A percentile compares a stretch with the other conserved stretches of the same genome.
These are phyloP conservation scores for Nephila pilipes DNA, from an alignment of 1,140 invertebrate species.

Conservation along the genomic window DNA sequence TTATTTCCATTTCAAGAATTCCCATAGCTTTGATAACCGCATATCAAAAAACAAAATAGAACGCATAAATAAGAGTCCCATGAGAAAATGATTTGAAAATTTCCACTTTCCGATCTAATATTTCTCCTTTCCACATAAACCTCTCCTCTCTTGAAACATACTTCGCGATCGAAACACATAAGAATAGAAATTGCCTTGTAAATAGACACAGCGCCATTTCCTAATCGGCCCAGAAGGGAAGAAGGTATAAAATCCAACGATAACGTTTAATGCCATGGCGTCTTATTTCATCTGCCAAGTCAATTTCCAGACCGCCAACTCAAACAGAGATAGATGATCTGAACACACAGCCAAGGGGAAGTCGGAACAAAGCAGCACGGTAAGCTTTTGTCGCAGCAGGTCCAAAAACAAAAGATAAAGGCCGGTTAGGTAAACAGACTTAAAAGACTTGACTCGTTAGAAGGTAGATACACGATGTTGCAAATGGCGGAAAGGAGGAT, in stretches of 20 bases:
- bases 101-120: background rate
- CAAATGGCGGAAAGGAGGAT: background rate
- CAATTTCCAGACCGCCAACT: background rate
- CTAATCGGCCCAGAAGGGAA: background rate
- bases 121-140: too few species aligned
- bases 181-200: background rate
- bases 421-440: background rate
- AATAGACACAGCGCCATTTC: background rate
- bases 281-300: slow-evolving; percentile 7
- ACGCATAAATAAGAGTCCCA: background rate
- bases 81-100: background rate
- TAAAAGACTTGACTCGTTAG: background rate
- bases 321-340: background rate
- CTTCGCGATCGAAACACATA: background rate
- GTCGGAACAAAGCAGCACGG: background rate
- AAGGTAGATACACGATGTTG: background rate
- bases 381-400: background rate
- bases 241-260: background rate
- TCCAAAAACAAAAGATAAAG: background rate
- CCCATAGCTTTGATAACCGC: background rate
- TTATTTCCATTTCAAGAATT: too few species aligned
- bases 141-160: background rate
- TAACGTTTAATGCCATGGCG: background rate
- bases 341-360: background rate
- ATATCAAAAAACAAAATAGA: background rate